Evolutionary conservation across 2,113 vertebrate genomes (phyloP), one percentile per base, ranked within the genome.

Genomic region (Azemiops feae): DNA sequence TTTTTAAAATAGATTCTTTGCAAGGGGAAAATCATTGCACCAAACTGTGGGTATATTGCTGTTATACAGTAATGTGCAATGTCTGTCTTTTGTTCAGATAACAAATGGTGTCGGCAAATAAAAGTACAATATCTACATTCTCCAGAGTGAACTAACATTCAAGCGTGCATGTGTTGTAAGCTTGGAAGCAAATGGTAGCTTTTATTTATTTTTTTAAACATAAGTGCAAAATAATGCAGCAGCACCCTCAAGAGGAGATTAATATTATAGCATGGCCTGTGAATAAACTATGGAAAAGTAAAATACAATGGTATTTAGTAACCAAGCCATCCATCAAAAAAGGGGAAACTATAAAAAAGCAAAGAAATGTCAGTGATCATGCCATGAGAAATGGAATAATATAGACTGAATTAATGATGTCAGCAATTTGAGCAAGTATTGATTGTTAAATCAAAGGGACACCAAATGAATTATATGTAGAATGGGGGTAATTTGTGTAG

Each of bases 221-320:
- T 2, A 20, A 22, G 92, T 91, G 85, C 92, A 16, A 58, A 96
- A 64, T 92, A 92, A 95, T 97, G 92, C 97, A 92, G 96, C 97
- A 98, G 97, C 91, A 95, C 97, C 87, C 96, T 96, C 97, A 96
- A 96, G 97, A 97, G 98, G 97, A 89, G 30, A 12, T 94, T 64
- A 30, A 54, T 34, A 69, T 92, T 88, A 96, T 85, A 95, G 97
- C 97, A 97, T 43, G 47, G 81, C 89, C 90, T 64, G 43, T 58
- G 90, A 81, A 0, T 85, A 90, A 87, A 90, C 90, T 0, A 18
- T 18, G 50, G 45, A 27, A 86, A 58, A 45, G 18, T 20, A 18
- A 34, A 64, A 47, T 94, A 57, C 60, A 14, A 39, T 60, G 3
- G n/a, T 60, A 57, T 50, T 92, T 9, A 7, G 88, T 22, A 43